A percentile compares a stretch with the other conserved stretches of the same genome.
phyloP scores from a whole-genome alignment of 2,888 invertebrate genomes.

The Leptinotarsa haldemani region DNA sequence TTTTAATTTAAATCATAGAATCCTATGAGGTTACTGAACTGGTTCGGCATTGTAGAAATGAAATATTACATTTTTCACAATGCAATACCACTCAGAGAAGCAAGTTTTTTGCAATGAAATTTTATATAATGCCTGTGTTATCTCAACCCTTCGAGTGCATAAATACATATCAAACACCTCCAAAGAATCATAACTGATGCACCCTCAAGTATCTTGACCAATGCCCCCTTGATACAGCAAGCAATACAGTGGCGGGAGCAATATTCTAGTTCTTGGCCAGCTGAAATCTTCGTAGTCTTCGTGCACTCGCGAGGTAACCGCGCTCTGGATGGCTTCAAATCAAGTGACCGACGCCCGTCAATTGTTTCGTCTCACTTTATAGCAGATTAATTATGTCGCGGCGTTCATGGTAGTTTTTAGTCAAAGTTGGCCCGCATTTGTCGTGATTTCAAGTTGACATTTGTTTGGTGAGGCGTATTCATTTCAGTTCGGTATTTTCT shows the following conservation, averaged over 20 bases:
- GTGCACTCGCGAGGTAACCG: slow-evolving; percentile 57
- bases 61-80: background rate
- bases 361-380: slow-evolving; percentile 32
- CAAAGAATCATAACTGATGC: slow-evolving; percentile 16
- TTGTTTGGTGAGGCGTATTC: background rate
- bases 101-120: background rate
- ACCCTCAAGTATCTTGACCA: slow-evolving; percentile 43
- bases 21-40: too few species aligned
- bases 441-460: slow-evolving; percentile 1
- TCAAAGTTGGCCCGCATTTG: background rate
- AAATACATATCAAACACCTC: slow-evolving; percentile 8
- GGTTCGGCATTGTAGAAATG: background rate
- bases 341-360: slow-evolving; percentile 39
- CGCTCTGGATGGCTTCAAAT: slow-evolving; percentile 54
- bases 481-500: background rate
- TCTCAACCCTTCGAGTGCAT: background rate
- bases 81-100: background rate
- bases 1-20: too few species aligned
- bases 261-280: slow-evolving; percentile 47
- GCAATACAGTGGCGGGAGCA: slow-evolving; percentile 42
- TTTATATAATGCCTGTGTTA: background rate
- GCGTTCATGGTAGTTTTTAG: background rate
- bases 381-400: slow-evolving; percentile 5
- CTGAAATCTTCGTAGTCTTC: slow-evolving; percentile 50
- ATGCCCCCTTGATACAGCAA: slow-evolving; percentile 32